phyloP scores from a whole-genome alignment of 2,888 invertebrate genomes.

The Synanthedon tipuliformis region DNA sequence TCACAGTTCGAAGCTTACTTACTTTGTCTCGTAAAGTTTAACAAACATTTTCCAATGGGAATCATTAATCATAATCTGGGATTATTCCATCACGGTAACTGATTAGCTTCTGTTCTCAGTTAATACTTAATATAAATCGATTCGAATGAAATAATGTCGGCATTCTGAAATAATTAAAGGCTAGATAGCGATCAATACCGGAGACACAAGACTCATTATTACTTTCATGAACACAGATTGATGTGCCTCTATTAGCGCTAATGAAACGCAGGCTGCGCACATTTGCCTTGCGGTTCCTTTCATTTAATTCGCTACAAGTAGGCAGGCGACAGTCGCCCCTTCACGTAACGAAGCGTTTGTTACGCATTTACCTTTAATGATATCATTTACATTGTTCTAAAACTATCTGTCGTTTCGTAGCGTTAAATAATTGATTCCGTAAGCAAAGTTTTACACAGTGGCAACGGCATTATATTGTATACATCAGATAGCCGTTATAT shows the following conservation, averaged over 20 bases:
- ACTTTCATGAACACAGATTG: slow-evolving; percentile 52
- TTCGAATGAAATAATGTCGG: neutral
- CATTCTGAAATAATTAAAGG: neutral
- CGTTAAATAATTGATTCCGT: slow-evolving; percentile 5
- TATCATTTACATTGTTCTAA: slow-evolving; percentile 14
- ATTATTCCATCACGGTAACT: neutral
- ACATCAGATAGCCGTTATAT: too few species aligned
- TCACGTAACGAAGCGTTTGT: slow-evolving; percentile 9
- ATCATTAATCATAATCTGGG: too few species aligned
- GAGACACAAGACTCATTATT: slow-evolving; percentile 28
- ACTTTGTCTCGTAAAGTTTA: too few species aligned
- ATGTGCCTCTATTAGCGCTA: slow-evolving; percentile 49
- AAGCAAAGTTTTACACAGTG: neutral
- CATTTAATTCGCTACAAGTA: slow-evolving; percentile 19
- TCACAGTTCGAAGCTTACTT: too few species aligned
- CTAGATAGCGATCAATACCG: slow-evolving; percentile 17
- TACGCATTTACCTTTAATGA: slow-evolving; percentile 17
- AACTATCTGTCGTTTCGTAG: slow-evolving; percentile 12
- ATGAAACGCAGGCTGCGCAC: slow-evolving; percentile 46
- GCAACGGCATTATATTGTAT: too few species aligned
- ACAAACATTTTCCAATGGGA: too few species aligned
- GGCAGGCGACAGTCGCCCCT: slow-evolving; percentile 7
- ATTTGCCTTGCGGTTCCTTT: slow-evolving; percentile 32
- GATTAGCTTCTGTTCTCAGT: neutral
- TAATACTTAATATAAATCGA: neutral